Evolutionary conservation across 2,113 vertebrate genomes (phyloP).

Genomic region (Candoia aspera): DNA sequence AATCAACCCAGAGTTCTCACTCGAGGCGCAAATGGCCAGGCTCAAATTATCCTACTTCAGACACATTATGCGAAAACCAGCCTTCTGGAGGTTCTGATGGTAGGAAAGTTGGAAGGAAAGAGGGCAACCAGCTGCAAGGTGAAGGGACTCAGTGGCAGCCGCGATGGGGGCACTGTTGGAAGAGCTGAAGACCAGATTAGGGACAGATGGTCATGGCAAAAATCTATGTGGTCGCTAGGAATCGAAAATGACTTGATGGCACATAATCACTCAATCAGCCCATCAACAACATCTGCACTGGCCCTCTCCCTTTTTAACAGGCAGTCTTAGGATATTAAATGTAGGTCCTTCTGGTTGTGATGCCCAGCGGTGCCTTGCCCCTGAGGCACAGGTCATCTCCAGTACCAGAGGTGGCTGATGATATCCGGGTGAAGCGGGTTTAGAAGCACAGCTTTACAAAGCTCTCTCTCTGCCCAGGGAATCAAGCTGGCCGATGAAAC

Average conservation of each 20-base stretch:
- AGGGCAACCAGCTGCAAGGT: no score
- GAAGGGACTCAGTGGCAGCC: no score
- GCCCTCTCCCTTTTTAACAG: not conserved
- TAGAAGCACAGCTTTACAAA: not conserved
- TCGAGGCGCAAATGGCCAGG: not conserved
- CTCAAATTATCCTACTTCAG: not conserved
- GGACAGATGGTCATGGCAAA: no score
- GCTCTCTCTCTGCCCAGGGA: not conserved
- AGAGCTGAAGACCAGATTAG: not conserved
- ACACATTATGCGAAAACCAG: no score
- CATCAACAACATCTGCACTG: not conserved
- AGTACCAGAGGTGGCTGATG: not conserved
- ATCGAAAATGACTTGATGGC: not conserved
- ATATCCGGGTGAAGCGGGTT: not conserved
- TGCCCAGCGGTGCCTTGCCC: not conserved
- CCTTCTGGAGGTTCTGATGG: not conserved
- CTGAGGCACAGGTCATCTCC: not conserved
- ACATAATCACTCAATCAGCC: not conserved
- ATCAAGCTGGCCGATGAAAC: not conserved
- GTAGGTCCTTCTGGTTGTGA: not conserved
- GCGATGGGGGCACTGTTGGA: no score
- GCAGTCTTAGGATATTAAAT: not conserved
- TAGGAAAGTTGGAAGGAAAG: no score
- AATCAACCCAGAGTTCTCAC: not conserved
- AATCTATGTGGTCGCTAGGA: no score